Base-by-base conservation (phyloP, 1,140 invertebrate species). In the Drosophila nigrodunni region DNA sequence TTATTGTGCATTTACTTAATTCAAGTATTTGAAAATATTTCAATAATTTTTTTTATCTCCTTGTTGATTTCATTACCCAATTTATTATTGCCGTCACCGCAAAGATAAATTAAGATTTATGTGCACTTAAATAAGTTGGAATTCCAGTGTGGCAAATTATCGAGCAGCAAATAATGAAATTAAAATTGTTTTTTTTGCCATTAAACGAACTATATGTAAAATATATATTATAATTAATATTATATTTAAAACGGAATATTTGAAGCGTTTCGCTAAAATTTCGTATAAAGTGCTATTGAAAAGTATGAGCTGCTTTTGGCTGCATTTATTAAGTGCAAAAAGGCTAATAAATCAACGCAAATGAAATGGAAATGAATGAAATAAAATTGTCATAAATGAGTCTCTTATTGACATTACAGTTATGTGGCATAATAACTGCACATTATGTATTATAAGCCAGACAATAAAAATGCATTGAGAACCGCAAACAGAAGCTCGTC, bases 361-460 rank as follows among this genome's bases (percentile, higher is more conserved):
- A 80, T 74, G 35, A 61, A 66, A 65, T 49, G 8, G 8, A 37
- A 37, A 49, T 30, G 21, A 25, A 37, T 25, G 47, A 8, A 41
- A 62, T 30, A 30, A 62, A 41, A 62, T 52, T 64, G 49, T 62
- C 43, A 81, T 62, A 72, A 64, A 54, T 54, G 47, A 54, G 47
- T 52, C n/a, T 47, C 21, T 41, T 55, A 79, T 65, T 71, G 73
- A 55, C 58, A 77, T 49, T 54, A 41, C 44, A 49, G 13, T 34
- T 78, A 65, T 80, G 74, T 47, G 74, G 69, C 70, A 72, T 78
- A 86, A 86, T 78, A 81, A 78, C 62, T 71, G 66, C 65, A 65
- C 82, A 78, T 81, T 86, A 86, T 85, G 78, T 78, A 81, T 62
- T 66, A 72, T 82, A 86, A 85, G 78, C 75, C 82, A 62, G 70